Evolutionary conservation across 2,888 invertebrate genomes (phyloP), one percentile per base, ranked within the genome.

Genomic region (Tipula unca): DNA sequence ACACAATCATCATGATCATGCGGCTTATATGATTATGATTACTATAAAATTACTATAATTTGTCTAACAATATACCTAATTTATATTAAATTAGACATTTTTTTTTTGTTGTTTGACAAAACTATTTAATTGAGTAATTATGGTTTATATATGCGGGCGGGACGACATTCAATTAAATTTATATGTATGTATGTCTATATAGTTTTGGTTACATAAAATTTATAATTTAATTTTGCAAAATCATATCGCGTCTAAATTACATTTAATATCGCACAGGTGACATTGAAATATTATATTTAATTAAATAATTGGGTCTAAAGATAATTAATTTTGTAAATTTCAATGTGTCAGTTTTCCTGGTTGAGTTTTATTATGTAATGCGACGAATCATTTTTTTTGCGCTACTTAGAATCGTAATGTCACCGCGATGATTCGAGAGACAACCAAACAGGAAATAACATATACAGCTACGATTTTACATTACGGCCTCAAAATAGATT

Each of bases 101-200:
- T 69, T 69, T 69, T 69, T n/a, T n/a, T n/a, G n/a, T n/a, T n/a
- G n/a, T n/a, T 69, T 69, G 69, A 69, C 69, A 69, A 69, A 69
- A 69, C 69, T 25, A 48, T 3, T 69, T 69, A 69, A 69, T 69
- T 69, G 69, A 69, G 69, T 69, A 20, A 69, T 69, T 69, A 10
- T n/a, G 4, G n/a, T n/a, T n/a, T n/a, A 17, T n/a, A 6, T 25
- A 25, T 25, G 25, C 69, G 25, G 69, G 69, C 25, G 20, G 69
- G 25, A 69, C 32, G n/a, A n/a, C n/a, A n/a, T 25, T 10, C 69
- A 69, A 25, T 69, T 25, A 17, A 69, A 69, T 10, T 25, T 6
- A 17, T 54, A 54, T 17, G 17, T 5, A 39, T 39, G 10, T 10
- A 13, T 39, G 39, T 39, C 32, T 6, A 32, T 6, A 32, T 4